These are phyloP conservation scores for Ochotona princeps DNA, from an alignment of 2,113 vertebrate species.

Conservation along the genomic window DNA sequence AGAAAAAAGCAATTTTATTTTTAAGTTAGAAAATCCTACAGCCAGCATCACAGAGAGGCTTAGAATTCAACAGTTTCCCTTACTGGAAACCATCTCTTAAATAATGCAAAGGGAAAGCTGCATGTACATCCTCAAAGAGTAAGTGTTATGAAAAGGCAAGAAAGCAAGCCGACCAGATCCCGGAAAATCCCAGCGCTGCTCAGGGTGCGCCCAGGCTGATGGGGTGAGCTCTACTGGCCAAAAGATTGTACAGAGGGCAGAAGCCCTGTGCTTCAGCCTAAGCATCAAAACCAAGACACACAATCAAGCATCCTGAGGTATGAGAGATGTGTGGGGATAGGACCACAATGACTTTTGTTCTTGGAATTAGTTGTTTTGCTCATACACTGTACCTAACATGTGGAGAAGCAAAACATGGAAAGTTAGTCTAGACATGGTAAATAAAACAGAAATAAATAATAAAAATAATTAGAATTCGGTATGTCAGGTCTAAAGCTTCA, in stretches of 20 bases:
- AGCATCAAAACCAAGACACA: not conserved
- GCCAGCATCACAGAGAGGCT: conserved; percentile 69
- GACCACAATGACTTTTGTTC: not conserved
- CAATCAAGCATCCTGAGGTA: not conserved
- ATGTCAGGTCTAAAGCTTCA: not conserved
- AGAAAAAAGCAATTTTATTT: conserved; percentile 63
- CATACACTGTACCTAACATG: not conserved
- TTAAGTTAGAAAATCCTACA: conserved; percentile 77
- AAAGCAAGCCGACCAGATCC: conserved; percentile 55
- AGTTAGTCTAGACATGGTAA: not conserved
- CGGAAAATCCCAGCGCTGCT: conserved; percentile 61
- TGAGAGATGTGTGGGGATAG: not conserved
- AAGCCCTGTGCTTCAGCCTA: not conserved
- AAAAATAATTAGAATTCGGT: not conserved
- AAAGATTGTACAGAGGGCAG: not conserved
- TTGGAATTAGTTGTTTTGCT: not conserved
- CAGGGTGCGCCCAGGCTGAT: not conserved
- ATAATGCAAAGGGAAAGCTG: conserved; percentile 79
- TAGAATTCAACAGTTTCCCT: conserved; percentile 76
- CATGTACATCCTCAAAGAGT: conserved; percentile 73
- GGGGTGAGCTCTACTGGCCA: not conserved
- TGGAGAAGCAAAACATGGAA: not conserved
- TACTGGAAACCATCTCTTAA: conserved; percentile 82
- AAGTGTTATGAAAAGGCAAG: conserved; percentile 70
- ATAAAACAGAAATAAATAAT: too few species aligned